A percentile compares a stretch with the other conserved stretches of the same genome.
These are phyloP conservation scores for Progne subis DNA, from an alignment of 2,113 vertebrate genomes.

Conservation along the genomic window DNA sequence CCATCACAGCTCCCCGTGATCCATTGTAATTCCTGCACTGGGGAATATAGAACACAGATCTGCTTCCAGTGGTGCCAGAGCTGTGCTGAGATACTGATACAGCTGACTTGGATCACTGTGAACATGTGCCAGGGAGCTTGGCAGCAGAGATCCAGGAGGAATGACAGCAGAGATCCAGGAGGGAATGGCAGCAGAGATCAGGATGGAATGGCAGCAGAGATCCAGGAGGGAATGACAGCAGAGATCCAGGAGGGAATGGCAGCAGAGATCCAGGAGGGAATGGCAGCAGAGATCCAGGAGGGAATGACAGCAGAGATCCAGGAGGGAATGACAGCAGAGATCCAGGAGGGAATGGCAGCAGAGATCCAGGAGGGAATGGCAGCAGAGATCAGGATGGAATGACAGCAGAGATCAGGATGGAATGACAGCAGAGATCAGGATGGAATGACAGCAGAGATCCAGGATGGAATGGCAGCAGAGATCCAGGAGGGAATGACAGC, in stretches of 20 bases:
- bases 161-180: not conserved
- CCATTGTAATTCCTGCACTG: not conserved
- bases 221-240: rapidly evolving
- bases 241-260: too few relatives aligned
- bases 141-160: not conserved
- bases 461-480: not conserved
- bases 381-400: not conserved
- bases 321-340: too few relatives aligned
- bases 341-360: too few relatives aligned
- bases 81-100: slow-evolving; percentile 37
- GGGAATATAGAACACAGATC: not conserved
- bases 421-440: not conserved
- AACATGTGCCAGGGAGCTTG: slow-evolving; percentile 53
- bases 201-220: not conserved
- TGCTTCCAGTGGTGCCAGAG: slow-evolving; percentile 40
- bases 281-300: not conserved
- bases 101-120: slow-evolving; percentile 32
- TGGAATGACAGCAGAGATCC: not conserved
- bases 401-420: not conserved
- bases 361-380: not conserved
- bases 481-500: not conserved
- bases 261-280: not conserved
- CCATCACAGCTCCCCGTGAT: not conserved
- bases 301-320: not conserved
- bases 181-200: not conserved